Conservation (phyloP, 2,113 vertebrate genomes). For the Pluvianellus socialis region DNA sequence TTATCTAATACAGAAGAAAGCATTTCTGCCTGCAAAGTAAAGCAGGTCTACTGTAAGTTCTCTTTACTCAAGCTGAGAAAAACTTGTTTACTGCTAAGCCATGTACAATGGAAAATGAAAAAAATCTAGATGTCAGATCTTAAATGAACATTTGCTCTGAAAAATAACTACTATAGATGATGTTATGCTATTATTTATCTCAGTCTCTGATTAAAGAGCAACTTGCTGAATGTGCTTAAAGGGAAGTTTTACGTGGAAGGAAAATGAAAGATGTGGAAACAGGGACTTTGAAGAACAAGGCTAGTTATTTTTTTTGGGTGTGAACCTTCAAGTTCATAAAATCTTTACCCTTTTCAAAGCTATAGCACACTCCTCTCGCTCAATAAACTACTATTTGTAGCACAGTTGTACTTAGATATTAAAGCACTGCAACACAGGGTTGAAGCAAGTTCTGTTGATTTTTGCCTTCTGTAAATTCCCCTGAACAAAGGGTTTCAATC, state of each 20-base stretch:
- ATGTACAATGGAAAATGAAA: background rate
- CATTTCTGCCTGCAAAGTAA: background rate
- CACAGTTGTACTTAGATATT: background rate
- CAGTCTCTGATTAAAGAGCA: background rate
- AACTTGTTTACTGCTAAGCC: background rate
- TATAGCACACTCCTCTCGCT: slow-evolving; percentile 4
- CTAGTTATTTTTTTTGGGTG: background rate
- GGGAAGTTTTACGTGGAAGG: background rate
- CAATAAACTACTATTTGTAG: background rate
- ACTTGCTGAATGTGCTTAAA: background rate
- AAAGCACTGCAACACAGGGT: background rate
- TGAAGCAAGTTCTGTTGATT: slow-evolving; percentile 1
- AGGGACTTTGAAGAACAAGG: background rate
- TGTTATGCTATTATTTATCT: background rate
- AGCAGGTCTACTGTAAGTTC: background rate
- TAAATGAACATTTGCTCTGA: background rate
- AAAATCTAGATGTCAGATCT: background rate
- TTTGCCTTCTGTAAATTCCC: background rate
- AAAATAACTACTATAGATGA: background rate
- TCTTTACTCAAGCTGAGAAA: background rate
- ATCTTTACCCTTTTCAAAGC: slow-evolving; percentile 41
- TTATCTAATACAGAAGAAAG: background rate
- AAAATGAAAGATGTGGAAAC: background rate
- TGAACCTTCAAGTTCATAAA: background rate
- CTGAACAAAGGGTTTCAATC: slow-evolving; percentile 14